Percentiles rank a stretch among this genome's conserved stretches.
Evolutionary conservation across 2,113 vertebrate genomes (phyloP).

Genomic region (Empidonax traillii): DNA sequence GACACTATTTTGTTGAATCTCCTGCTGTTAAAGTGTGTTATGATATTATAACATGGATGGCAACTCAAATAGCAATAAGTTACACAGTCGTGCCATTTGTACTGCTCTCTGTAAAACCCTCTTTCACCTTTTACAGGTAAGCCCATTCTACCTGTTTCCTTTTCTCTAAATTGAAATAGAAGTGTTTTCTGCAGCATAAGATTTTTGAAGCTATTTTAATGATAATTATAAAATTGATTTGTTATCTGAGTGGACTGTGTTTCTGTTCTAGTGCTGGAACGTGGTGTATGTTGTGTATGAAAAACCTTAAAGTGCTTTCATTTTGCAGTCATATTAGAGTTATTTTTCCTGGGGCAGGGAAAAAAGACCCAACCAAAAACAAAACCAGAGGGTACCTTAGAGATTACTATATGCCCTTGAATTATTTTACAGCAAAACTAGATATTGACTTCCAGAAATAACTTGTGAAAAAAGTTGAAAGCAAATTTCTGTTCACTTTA

Average conservation of each 20-base stretch:
- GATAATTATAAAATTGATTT: not conserved
- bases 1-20: constrained; percentile 85
- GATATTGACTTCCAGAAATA: not conserved
- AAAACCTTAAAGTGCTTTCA: not conserved
- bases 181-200: not conserved
- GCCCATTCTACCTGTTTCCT: not conserved
- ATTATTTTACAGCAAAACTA: not conserved
- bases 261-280: not conserved
- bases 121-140: constrained; percentile 93
- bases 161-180: not conserved
- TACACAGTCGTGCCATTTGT: constrained; percentile 97
- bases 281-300: not conserved
- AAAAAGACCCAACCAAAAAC: not conserved
- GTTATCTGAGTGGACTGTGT: not conserved
- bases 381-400: not conserved
- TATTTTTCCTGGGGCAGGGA: not conserved
- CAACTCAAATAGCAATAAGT: constrained; percentile 91
- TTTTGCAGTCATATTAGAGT: not conserved
- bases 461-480: not conserved
- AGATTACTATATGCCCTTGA: not conserved
- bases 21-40: constrained; percentile 84
- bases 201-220: not conserved
- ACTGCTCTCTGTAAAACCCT: constrained; percentile 87
- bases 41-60: constrained; percentile 88
- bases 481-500: not conserved